Conservation (phyloP, 2,113 vertebrate genomes). For the Diphyllodes magnificus region DNA sequence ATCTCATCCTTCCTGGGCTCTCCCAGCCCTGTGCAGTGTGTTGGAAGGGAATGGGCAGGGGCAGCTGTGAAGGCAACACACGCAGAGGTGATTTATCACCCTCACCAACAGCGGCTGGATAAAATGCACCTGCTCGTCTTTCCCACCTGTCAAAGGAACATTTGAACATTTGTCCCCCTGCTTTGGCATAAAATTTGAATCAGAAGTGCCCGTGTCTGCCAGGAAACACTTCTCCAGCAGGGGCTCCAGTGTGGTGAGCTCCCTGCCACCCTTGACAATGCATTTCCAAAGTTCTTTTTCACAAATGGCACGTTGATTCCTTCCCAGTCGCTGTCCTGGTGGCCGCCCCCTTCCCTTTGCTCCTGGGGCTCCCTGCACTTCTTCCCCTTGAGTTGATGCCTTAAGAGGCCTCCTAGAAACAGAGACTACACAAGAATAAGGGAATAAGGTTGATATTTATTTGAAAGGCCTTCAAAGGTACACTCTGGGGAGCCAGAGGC, state of each 20-base stretch:
- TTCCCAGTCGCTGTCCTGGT: neutral
- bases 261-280: too few relatives aligned
- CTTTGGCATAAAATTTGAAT: neutral
- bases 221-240: neutral
- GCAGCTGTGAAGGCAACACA: neutral
- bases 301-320: neutral
- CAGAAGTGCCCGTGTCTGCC: neutral
- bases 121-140: neutral
- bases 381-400: neutral
- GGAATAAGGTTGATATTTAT: too few relatives aligned
- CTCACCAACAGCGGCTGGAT: accelerated
- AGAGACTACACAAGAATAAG: too few relatives aligned
- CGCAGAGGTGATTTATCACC: neutral
- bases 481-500: too few relatives aligned
- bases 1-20: neutral
- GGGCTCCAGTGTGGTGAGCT: neutral
- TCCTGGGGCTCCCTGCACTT: neutral
- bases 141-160: too few relatives aligned
- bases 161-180: neutral
- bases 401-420: too few relatives aligned
- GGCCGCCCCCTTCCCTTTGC: neutral
- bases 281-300: neutral
- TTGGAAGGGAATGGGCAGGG: neutral
- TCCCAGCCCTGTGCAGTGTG: too few relatives aligned
- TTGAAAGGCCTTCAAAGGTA: too few relatives aligned